Evolutionary conservation across 2,113 vertebrate species (phyloP).

Genomic region (Noturus placidus): DNA sequence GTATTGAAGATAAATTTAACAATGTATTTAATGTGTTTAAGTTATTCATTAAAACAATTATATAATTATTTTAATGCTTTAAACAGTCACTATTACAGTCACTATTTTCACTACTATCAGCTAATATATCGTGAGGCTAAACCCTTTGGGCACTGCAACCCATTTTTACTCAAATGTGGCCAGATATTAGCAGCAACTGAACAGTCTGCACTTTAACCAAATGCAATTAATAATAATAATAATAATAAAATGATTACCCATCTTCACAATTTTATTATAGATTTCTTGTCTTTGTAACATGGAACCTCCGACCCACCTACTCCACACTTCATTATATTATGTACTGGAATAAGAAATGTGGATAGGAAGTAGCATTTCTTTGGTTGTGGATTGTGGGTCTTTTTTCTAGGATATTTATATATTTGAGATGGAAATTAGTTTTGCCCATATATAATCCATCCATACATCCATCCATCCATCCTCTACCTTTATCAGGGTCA

Average conservation of each 20-base stretch:
- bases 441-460: too few species aligned
- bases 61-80: neutral
- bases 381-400: neutral
- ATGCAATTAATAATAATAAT: neutral
- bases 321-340: neutral
- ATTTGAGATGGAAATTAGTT: neutral
- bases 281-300: neutral
- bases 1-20: neutral
- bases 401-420: neutral
- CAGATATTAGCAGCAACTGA: neutral
- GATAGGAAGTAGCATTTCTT: neutral
- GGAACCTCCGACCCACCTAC: neutral
- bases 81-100: neutral
- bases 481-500: too few species aligned
- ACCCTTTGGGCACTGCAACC: neutral
- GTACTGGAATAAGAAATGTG: neutral
- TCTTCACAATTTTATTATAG: neutral
- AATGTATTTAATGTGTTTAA: neutral
- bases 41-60: neutral
- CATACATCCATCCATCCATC: too few species aligned
- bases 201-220: neutral
- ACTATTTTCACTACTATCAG: neutral
- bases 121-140: neutral
- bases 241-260: neutral
- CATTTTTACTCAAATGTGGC: neutral